Base-by-base conservation (phyloP, 2,113 vertebrate species). In the Dryoscopus gambensis region DNA sequence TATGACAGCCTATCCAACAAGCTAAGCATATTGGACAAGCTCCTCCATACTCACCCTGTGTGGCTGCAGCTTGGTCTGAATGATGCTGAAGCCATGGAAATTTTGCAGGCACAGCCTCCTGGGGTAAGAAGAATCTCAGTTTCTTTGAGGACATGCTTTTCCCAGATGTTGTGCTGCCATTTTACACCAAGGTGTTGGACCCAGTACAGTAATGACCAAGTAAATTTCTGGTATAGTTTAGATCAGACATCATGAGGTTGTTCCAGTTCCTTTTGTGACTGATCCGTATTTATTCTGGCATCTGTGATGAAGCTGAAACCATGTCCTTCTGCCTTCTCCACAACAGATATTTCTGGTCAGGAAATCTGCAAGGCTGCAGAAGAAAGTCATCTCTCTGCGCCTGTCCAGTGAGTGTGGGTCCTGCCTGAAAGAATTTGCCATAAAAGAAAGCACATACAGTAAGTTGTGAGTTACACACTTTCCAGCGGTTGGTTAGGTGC, bases 361-460 rank as follows among this genome's bases (percentile, higher is more conserved):
- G 69, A 99, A 98, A 93, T 99, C 99, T 4, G 73, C 98, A 22
- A 97, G 93, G 69, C 95, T 99, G 90, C 99, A 99, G 96, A 99
- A 98, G 95, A 99, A 99, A 80, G 98, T 99, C 24, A 98, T 99
- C 39, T 99, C 98, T 19, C 97, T 99, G 65, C 98, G 98, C 44
- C 88, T 99, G 59, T 97, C 98, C 35, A 70, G 94, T 60, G 97
- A 97, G 47, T 97, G 95, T 33, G 98, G 96, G 74, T 88, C 94
- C 46, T 95, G 97, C 25, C 95, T 99, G 40, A 98, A 98, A 63
- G 98, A 99, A 95, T 98, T 99, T 96, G 95, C 98, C 40, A 98
- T 99, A 92, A 99, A 98, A 97, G 99, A 99, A 96, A 99, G 98
- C 96, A 98, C 98, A 73, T 99, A 99, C 96, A 99, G 99, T 99